phyloP scores from a whole-genome alignment of 2,888 invertebrate species.

The Lycaena phlaeas region DNA sequence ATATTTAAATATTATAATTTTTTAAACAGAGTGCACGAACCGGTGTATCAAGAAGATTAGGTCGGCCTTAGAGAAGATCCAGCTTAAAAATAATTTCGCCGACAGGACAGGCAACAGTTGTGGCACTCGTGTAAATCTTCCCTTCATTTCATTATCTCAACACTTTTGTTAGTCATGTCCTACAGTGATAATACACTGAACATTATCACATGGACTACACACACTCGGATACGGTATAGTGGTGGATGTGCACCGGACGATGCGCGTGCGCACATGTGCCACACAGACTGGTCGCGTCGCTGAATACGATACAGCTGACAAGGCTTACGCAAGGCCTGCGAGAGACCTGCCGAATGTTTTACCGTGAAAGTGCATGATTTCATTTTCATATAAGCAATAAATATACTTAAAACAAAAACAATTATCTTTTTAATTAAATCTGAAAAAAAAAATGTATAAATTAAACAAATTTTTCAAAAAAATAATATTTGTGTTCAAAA shows the following conservation, averaged over 20 bases:
- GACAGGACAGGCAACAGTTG: slow-evolving; percentile 54
- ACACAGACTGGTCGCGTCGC: slow-evolving; percentile 33
- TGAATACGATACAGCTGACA: slow-evolving; percentile 66
- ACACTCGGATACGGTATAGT: too few species aligned
- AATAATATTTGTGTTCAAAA: too few species aligned
- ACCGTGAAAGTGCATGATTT: slow-evolving; percentile 46
- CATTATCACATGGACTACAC: slow-evolving; percentile 10
- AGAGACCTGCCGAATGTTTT: slow-evolving; percentile 34
- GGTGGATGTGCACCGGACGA: background rate
- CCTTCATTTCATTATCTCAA: slow-evolving; percentile 53
- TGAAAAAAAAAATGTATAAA: too few species aligned
- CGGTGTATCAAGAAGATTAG: slow-evolving; percentile 75
- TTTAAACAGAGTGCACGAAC: slow-evolving; percentile 50
- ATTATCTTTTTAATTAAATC: too few species aligned
- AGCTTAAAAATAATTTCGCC: slow-evolving; percentile 73
- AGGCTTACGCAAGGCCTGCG: slow-evolving; percentile 41
- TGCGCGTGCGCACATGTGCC: slow-evolving; percentile 30
- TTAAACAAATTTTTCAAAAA: too few species aligned
- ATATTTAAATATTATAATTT: background rate
- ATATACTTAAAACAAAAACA: too few species aligned
- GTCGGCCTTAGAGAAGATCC: slow-evolving; percentile 76
- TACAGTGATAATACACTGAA: slow-evolving; percentile 12
- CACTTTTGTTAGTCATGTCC: slow-evolving; percentile 17
- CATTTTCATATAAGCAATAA: slow-evolving; percentile 27
- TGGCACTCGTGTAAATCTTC: slow-evolving; percentile 32